phyloP scores from a whole-genome alignment of 2,888 invertebrate genomes.

The Rotaria macrura region DNA sequence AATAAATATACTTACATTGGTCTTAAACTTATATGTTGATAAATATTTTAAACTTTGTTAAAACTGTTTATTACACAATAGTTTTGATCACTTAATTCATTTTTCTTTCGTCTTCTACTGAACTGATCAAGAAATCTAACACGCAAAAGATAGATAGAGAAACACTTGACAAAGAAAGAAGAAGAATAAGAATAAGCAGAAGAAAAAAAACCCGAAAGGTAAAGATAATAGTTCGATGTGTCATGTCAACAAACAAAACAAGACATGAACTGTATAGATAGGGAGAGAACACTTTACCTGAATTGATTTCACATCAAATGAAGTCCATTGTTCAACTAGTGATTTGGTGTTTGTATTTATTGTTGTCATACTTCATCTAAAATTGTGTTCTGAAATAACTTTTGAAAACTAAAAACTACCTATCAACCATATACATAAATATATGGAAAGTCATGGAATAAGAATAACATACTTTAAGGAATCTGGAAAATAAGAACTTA shows the following conservation, averaged over 20 bases:
- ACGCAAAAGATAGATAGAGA: background rate
- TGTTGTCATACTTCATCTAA: background rate
- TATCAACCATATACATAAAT: too few relatives aligned
- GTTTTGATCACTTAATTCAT: background rate
- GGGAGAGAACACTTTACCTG: background rate
- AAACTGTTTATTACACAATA: background rate
- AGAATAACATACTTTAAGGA: too few relatives aligned
- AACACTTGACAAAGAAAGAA: constrained; percentile 1
- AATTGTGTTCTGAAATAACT: background rate
- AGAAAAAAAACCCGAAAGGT: background rate
- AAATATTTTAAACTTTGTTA: background rate
- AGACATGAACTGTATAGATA: background rate
- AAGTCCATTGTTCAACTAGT: background rate
- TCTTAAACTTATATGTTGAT: background rate
- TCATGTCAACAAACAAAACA: background rate
- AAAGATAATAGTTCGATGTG: constrained; percentile 15
- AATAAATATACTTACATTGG: background rate
- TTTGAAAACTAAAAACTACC: too few relatives aligned
- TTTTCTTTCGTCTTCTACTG: background rate
- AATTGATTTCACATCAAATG: constrained; percentile 3
- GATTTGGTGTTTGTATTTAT: background rate
- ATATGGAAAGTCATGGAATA: too few relatives aligned
- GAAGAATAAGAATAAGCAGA: background rate
- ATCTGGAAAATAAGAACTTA: too few relatives aligned
- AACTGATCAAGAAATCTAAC: background rate